Percentiles rank a stretch among this genome's conserved stretches.
phyloP scores from a whole-genome alignment of 1,140 invertebrate genomes.

The Mya arenaria region DNA sequence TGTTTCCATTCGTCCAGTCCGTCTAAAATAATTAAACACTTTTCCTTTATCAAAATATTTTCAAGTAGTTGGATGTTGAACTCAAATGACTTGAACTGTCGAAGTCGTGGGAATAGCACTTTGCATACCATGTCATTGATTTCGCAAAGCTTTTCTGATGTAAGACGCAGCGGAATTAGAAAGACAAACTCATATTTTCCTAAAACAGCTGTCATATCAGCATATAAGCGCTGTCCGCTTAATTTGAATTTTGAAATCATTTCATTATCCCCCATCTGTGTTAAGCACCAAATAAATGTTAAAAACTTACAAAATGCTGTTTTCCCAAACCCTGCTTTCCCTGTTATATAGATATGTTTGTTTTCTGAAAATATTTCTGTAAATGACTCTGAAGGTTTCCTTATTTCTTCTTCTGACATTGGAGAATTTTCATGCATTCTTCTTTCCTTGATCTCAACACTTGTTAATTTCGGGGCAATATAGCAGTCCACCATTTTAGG shows the following conservation, averaged over 20 bases:
- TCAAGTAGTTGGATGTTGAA: background rate
- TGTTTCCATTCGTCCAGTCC: slow-evolving; percentile 4
- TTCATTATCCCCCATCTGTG: too few species aligned
- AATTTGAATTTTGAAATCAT: too few species aligned
- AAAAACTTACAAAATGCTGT: background rate
- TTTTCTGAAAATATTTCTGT: background rate
- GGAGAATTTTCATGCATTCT: too few species aligned
- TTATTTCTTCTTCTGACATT: too few species aligned
- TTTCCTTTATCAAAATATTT: background rate
- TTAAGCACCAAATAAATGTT: too few species aligned
- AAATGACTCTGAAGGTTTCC: background rate
- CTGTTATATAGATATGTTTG: background rate
- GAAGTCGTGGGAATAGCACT: background rate
- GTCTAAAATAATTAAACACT: background rate
- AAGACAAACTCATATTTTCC: background rate
- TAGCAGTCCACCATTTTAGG: background rate
- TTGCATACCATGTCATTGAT: background rate
- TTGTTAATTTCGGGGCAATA: background rate
- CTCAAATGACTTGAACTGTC: background rate
- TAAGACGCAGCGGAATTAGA: background rate
- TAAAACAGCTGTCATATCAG: background rate
- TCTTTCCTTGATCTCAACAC: too few species aligned
- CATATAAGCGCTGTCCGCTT: too few species aligned
- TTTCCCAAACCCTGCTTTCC: background rate
- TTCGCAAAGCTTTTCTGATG: background rate